Percentiles rank a stretch among this genome's conserved stretches.
Evolutionary conservation across 2,888 invertebrate genomes (phyloP).

Genomic region (Rapana venosa): DNA sequence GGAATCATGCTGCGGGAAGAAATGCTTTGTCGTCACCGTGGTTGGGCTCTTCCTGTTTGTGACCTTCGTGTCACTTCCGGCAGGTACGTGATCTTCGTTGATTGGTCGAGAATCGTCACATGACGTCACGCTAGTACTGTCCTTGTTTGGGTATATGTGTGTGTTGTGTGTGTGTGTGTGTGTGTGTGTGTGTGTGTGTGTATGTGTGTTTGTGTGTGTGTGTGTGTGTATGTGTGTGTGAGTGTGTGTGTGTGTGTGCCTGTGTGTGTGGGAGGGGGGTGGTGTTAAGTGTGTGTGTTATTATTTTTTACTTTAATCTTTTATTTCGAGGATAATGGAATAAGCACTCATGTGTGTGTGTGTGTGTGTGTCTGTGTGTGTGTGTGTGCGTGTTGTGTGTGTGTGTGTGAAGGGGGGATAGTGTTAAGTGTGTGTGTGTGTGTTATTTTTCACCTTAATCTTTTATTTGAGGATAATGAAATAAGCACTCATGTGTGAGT

Average conservation of each 20-base stretch:
- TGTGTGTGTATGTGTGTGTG: neutral
- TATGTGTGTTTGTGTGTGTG: neutral
- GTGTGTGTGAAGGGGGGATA: neutral
- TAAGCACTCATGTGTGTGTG: neutral
- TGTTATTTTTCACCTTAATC: too few relatives aligned
- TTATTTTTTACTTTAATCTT: too few relatives aligned
- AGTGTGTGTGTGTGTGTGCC: neutral
- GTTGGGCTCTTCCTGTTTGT: constrained; percentile 53
- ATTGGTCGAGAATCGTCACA: neutral
- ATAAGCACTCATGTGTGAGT: neutral
- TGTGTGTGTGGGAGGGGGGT: too few relatives aligned
- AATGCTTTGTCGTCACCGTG: constrained; percentile 52
- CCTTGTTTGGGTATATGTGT: constrained; percentile 2
- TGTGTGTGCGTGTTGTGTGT: neutral
- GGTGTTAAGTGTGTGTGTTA: too few relatives aligned
- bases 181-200: neutral
- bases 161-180: neutral
- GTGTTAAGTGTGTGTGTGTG: neutral
- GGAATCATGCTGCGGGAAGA: constrained; percentile 50
- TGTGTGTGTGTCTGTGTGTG: neutral
- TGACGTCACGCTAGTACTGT: neutral
- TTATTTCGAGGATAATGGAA: too few relatives aligned
- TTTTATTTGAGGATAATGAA: too few relatives aligned
- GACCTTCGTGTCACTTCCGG: constrained; percentile 53
- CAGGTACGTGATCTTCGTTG: constrained; percentile 43